These are phyloP conservation scores for Onchidella celtica DNA, from an alignment of 2,888 invertebrate genomes.

Conservation along the genomic window DNA sequence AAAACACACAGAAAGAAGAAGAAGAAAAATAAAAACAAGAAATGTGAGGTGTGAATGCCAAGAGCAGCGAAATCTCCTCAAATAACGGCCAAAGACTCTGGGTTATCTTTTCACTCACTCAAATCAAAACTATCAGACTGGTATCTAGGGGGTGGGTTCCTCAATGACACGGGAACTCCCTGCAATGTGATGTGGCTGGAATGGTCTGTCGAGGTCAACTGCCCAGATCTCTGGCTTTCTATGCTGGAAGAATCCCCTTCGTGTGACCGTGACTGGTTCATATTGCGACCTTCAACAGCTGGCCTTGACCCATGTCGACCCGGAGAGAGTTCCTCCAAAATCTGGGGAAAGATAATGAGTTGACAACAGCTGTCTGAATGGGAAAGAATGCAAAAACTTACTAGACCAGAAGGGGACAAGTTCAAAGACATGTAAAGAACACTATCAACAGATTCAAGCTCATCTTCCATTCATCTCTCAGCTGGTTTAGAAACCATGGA, in stretches of 20 bases:
- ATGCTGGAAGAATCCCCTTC: conserved; percentile 19
- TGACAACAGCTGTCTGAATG: not conserved
- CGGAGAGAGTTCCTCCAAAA: conserved; percentile 44
- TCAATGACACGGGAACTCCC: conserved; percentile 42
- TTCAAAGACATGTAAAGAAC: no score
- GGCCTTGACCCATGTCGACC: not conserved
- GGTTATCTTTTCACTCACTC: no score
- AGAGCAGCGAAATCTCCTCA: no score
- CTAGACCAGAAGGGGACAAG: no score
- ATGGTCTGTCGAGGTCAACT: not conserved
- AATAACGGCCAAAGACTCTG: no score
- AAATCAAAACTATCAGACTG: conserved; percentile 1
- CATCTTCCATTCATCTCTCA: no score
- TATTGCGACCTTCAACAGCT: not conserved
- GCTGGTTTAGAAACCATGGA: no score
- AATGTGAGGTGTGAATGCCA: no score
- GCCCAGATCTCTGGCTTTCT: conserved; percentile 25
- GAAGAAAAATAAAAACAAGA: no score
- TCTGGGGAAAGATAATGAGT: conserved; percentile 9
- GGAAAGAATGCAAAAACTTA: no score
- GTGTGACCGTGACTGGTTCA: conserved; percentile 26
- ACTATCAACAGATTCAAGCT: no score
- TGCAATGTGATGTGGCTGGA: conserved; percentile 40
- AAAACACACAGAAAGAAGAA: no score
- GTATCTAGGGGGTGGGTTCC: conserved; percentile 45